A percentile compares a stretch with the other conserved stretches of the same genome.
Conservation (phyloP, 2,797 vertebrate species). For the Mustela erminea region DNA sequence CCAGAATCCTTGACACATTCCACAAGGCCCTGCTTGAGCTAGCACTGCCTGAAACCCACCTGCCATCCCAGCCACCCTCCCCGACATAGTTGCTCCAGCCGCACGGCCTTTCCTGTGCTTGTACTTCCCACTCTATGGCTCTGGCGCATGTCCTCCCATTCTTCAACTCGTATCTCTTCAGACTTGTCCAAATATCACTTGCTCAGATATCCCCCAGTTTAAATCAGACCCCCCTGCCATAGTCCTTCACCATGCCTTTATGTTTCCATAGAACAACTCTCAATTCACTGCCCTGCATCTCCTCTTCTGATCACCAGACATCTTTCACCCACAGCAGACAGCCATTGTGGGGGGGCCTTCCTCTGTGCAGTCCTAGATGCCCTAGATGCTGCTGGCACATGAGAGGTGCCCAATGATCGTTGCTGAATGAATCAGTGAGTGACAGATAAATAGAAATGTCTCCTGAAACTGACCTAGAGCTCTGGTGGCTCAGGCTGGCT, state of each 20-base stretch:
- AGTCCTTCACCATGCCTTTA: background rate
- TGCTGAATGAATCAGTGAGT: background rate
- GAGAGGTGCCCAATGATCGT: background rate
- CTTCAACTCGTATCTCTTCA: background rate
- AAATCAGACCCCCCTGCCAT: background rate
- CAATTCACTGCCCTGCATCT: background rate
- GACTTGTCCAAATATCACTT: background rate
- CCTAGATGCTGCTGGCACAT: background rate
- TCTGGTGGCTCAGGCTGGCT: background rate
- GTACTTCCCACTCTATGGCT: background rate
- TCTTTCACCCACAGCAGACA: background rate
- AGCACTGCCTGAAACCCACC: background rate
- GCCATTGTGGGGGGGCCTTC: background rate
- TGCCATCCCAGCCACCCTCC: background rate
- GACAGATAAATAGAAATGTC: background rate
- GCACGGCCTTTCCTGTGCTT: rapidly evolving
- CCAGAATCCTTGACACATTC: background rate
- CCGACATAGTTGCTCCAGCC: no score
- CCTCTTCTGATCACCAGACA: background rate
- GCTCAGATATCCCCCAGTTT: background rate
- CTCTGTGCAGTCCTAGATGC: background rate
- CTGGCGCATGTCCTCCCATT: background rate
- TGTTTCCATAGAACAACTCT: background rate
- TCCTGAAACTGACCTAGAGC: background rate
- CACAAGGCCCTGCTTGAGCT: background rate